Evolutionary conservation across 2,113 vertebrate genomes (phyloP).

Genomic region (Scartelaos histophorus): DNA sequence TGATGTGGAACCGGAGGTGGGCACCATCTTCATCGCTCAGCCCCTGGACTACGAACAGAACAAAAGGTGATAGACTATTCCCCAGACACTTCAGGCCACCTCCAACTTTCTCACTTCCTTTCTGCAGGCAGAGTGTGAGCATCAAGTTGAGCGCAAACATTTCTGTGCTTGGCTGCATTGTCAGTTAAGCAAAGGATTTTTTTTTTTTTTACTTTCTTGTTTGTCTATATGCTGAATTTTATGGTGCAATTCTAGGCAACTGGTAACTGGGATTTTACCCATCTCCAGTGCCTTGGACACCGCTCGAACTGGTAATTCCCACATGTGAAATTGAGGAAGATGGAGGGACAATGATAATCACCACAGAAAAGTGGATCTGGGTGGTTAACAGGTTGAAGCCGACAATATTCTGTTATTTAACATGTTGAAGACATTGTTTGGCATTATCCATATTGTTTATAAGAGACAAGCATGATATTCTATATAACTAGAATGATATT

Average conservation of each 20-base stretch:
- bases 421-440: too few relatives aligned
- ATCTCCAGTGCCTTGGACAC: too few relatives aligned
- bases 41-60: conserved; percentile 86
- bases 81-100: neutral
- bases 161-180: neutral
- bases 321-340: too few relatives aligned
- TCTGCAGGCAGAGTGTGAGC: neutral
- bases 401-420: too few relatives aligned
- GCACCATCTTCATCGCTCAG: conserved; percentile 84
- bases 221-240: neutral
- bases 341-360: too few relatives aligned
- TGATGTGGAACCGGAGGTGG: conserved; percentile 85
- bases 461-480: too few relatives aligned
- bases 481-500: too few relatives aligned
- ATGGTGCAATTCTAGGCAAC: neutral
- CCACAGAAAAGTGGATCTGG: too few relatives aligned
- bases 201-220: neutral
- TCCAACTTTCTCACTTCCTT: neutral
- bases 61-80: conserved; percentile 64
- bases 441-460: too few relatives aligned
- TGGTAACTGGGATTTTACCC: too few relatives aligned
- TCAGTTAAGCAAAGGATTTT: neutral
- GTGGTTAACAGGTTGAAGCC: too few relatives aligned
- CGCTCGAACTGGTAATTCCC: too few relatives aligned
- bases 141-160: neutral